These are phyloP conservation scores for Rhyacichthys aspro DNA, from an alignment of 2,797 vertebrate species.

Conservation along the genomic window DNA sequence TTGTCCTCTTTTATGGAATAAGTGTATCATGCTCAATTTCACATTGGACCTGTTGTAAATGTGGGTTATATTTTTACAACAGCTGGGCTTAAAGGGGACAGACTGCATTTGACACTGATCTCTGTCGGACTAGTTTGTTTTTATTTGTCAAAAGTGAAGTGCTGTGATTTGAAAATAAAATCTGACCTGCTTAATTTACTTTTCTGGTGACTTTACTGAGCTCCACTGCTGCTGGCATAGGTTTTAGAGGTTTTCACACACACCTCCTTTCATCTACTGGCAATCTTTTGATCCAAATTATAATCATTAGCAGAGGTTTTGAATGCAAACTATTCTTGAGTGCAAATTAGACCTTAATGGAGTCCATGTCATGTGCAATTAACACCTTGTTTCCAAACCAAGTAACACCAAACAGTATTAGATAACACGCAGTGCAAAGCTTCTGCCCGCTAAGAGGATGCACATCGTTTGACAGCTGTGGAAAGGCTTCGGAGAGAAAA, in stretches of 20 bases:
- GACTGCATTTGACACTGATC: slow-evolving; percentile 45
- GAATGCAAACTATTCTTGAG: slow-evolving; percentile 58
- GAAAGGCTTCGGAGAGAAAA: slow-evolving; percentile 5
- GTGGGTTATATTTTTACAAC: slow-evolving; percentile 46
- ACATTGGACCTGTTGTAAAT: slow-evolving; percentile 45
- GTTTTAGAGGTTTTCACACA: slow-evolving; percentile 22
- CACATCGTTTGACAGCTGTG: slow-evolving; percentile 20
- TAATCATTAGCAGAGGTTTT: slow-evolving; percentile 36
- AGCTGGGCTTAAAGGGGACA: slow-evolving; percentile 37
- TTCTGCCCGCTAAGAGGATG: slow-evolving; percentile 16
- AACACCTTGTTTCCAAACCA: slow-evolving; percentile 31
- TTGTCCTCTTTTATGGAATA: slow-evolving; percentile 40
- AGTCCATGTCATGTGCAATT: slow-evolving; percentile 46
- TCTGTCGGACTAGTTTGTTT: slow-evolving; percentile 49
- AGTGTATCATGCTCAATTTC: slow-evolving; percentile 48
- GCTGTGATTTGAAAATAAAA: slow-evolving; percentile 75
- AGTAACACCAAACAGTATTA: slow-evolving; percentile 13
- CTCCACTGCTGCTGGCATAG: slow-evolving; percentile 32
- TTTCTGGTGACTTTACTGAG: slow-evolving; percentile 46
- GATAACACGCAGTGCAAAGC: slow-evolving; percentile 2
- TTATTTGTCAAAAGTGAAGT: slow-evolving; percentile 69
- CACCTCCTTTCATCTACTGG: neutral
- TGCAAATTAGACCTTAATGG: slow-evolving; percentile 48
- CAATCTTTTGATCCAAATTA: neutral
- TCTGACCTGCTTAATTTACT: slow-evolving; percentile 53